Percentiles rank a stretch among this genome's conserved stretches.
phyloP scores from a whole-genome alignment of 2,113 vertebrate genomes.

The Ameiurus melas region DNA sequence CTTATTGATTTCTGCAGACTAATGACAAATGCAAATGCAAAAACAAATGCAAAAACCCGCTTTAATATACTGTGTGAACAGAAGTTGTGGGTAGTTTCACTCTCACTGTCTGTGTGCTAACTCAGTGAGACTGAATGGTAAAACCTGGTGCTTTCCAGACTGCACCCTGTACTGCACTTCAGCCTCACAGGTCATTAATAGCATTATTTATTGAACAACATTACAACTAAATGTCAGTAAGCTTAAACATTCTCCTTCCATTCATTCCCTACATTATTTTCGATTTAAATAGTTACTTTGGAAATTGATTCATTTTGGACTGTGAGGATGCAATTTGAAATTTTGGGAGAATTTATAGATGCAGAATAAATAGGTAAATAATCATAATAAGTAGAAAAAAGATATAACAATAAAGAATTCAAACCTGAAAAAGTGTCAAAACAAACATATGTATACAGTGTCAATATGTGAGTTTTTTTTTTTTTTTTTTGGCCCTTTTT shows the following conservation, averaged over 20 bases:
- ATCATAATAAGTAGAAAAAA: background rate
- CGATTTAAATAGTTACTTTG: background rate
- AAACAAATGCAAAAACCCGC: background rate
- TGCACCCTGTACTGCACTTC: background rate
- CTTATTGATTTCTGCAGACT: background rate
- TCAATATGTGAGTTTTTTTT: too few relatives aligned
- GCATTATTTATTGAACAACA: slow-evolving; percentile 23
- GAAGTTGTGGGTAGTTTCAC: slow-evolving; percentile 11
- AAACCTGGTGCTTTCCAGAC: slow-evolving; percentile 47
- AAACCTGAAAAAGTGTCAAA: background rate
- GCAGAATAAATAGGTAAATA: background rate
- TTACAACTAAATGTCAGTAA: background rate
- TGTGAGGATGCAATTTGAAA: background rate
- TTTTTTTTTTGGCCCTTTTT: too few relatives aligned
- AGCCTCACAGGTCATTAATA: slow-evolving; percentile 25
- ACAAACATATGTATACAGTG: background rate
- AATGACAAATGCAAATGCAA: background rate
- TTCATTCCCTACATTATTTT: background rate
- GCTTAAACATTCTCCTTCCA: slow-evolving; percentile 7
- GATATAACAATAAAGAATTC: background rate
- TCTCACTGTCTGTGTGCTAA: slow-evolving; percentile 11
- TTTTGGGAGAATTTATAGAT: background rate
- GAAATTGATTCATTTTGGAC: background rate
- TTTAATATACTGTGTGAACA: background rate
- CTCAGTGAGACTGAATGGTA: background rate